phyloP scores from a whole-genome alignment of 1,140 invertebrate species.

The Drosophila hydei region DNA sequence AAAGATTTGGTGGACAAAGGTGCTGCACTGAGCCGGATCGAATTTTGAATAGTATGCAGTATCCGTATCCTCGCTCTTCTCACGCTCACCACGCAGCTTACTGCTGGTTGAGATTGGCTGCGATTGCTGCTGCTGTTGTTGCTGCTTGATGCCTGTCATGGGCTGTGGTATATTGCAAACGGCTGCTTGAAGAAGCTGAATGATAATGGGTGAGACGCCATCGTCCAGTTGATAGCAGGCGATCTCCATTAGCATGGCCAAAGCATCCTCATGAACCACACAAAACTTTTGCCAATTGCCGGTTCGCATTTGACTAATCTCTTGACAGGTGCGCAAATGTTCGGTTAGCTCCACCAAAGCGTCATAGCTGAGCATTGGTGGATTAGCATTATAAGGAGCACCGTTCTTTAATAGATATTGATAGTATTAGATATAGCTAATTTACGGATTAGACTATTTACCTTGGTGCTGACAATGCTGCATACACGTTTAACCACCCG shows the following conservation, averaged over 20 bases:
- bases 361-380: slow-evolving; percentile 91
- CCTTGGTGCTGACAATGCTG: slow-evolving; percentile 83
- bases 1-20: slow-evolving; percentile 90
- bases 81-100: slow-evolving; percentile 86
- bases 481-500: slow-evolving; percentile 86
- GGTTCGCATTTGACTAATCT: slow-evolving; percentile 95
- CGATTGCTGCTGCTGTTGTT: slow-evolving; percentile 34
- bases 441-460: slow-evolving; percentile 38
- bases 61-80: slow-evolving; percentile 89
- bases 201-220: slow-evolving; percentile 95
- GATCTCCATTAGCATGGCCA: slow-evolving; percentile 91
- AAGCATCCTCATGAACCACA: slow-evolving; percentile 89
- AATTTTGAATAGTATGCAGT: slow-evolving; percentile 86
- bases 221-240: slow-evolving; percentile 93
- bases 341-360: slow-evolving; percentile 96
- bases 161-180: slow-evolving; percentile 87
- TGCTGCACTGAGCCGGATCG: slow-evolving; percentile 89
- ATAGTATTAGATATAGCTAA: neutral
- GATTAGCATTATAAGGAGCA: slow-evolving; percentile 82
- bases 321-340: slow-evolving; percentile 96
- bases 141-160: slow-evolving; percentile 56
- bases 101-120: slow-evolving; percentile 24
- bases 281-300: slow-evolving; percentile 98
- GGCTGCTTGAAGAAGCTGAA: slow-evolving; percentile 95
- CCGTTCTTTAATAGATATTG: slow-evolving; percentile 47